Conservation (phyloP, 2,888 invertebrate species). For the Lasioglossum leucozonium region DNA sequence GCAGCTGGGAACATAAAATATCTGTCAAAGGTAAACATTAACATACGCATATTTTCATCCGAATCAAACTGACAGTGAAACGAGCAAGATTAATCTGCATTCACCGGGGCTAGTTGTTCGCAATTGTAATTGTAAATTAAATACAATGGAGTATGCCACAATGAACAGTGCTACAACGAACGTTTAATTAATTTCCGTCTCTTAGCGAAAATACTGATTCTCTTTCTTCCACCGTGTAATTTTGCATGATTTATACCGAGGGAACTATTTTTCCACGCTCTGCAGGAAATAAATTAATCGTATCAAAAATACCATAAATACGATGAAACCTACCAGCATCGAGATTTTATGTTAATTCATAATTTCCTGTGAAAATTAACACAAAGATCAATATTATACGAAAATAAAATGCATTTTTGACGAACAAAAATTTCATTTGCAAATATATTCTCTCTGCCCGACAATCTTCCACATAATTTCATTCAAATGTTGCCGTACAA, state of each 20-base stretch:
- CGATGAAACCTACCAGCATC: neutral
- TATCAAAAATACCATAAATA: neutral
- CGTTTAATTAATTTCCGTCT: slow-evolving; percentile 1
- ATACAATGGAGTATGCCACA: neutral
- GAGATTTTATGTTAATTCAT: neutral
- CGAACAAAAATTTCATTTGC: neutral
- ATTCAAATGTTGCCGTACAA: neutral
- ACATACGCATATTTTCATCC: neutral
- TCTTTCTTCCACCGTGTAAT: neutral
- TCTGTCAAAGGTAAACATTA: neutral
- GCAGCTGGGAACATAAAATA: neutral
- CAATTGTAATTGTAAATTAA: neutral
- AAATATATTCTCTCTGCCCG: neutral
- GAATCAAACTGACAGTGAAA: neutral
- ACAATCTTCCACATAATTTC: neutral
- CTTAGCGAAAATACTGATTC: neutral
- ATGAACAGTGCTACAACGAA: neutral
- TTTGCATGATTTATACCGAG: neutral
- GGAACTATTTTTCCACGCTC: neutral
- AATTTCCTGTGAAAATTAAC: neutral
- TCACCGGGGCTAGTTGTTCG: neutral
- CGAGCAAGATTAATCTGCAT: neutral
- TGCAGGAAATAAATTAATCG: neutral
- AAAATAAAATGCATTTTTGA: neutral
- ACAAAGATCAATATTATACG: neutral